A percentile compares a stretch with the other conserved stretches of the same genome.
Evolutionary conservation across 2,888 invertebrate genomes (phyloP).

Genomic region (Trichacis sp.): DNA sequence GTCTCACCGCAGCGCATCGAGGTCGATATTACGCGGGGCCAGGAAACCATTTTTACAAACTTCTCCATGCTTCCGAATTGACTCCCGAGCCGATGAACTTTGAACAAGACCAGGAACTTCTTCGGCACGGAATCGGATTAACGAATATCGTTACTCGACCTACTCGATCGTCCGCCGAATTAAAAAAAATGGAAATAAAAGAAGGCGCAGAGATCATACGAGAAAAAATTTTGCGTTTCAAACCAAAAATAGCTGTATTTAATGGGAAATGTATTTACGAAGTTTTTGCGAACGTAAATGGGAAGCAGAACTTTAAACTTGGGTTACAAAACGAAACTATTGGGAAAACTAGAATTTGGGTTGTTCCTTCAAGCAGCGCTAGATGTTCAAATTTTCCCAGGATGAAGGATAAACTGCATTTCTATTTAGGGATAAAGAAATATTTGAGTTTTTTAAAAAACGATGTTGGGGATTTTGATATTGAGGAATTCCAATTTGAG

Average conservation of each 20-base stretch:
- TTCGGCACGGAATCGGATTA: conserved; percentile 59
- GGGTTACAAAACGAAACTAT: conserved; percentile 59
- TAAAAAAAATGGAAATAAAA: conserved; percentile 59
- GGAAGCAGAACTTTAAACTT: conserved; percentile 54
- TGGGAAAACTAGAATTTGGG: conserved; percentile 60
- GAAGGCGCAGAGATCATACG: conserved; percentile 54
- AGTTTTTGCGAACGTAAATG: conserved; percentile 54
- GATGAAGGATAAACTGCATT: conserved; percentile 64
- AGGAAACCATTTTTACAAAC: conserved; percentile 66
- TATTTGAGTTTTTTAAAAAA: conserved; percentile 58
- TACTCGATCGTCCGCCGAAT: conserved; percentile 61
- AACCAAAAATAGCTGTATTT: conserved; percentile 63
- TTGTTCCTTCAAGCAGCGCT: conserved; percentile 66
- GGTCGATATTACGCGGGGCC: conserved; percentile 65
- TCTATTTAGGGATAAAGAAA: conserved; percentile 59
- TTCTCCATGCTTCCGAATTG: conserved; percentile 59
- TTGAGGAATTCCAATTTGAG: conserved; percentile 57
- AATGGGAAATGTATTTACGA: conserved; percentile 67
- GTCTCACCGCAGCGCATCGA: conserved; percentile 62
- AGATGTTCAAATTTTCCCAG: conserved; percentile 65
- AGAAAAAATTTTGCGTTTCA: conserved; percentile 55
- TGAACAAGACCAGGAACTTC: conserved; percentile 59
- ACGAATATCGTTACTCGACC: conserved; percentile 64
- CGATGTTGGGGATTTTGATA: conserved; percentile 52
- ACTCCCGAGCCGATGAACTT: conserved; percentile 54